A percentile compares a stretch with the other conserved stretches of the same genome.
phyloP scores from a whole-genome alignment of 2,797 vertebrate species.

The Tenualosa thibaudeaui region DNA sequence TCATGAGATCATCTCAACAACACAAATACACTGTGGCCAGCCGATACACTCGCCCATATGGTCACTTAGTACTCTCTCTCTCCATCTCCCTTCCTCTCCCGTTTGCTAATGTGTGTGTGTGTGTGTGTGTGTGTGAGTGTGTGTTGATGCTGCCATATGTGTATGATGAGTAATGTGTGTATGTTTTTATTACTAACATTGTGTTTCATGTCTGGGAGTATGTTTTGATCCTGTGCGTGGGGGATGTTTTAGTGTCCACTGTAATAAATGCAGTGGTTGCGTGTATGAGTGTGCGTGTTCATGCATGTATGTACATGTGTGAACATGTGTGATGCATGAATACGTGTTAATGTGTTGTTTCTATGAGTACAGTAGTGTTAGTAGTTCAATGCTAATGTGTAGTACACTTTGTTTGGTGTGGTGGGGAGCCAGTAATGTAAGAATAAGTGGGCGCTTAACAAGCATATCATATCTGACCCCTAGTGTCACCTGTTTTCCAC shows the following conservation, averaged over 20 bases:
- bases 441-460: background rate
- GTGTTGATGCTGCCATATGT: background rate
- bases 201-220: background rate
- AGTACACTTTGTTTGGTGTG: background rate
- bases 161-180: background rate
- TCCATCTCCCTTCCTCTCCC: background rate
- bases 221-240: background rate
- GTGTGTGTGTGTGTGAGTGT: slow-evolving; percentile 6
- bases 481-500: background rate
- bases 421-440: background rate
- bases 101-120: background rate
- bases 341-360: background rate
- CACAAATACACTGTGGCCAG: background rate
- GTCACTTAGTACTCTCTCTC: background rate
- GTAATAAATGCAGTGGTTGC: background rate
- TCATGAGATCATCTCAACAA: slow-evolving; percentile 12
- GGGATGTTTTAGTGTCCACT: background rate
- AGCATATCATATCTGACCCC: background rate
- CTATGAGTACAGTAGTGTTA: background rate
- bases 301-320: background rate
- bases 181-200: background rate
- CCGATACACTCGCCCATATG: background rate
- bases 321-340: background rate
- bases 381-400: background rate
- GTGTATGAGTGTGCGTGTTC: background rate